Conservation (phyloP, 1,140 invertebrate genomes). For the Idris sp. region DNA sequence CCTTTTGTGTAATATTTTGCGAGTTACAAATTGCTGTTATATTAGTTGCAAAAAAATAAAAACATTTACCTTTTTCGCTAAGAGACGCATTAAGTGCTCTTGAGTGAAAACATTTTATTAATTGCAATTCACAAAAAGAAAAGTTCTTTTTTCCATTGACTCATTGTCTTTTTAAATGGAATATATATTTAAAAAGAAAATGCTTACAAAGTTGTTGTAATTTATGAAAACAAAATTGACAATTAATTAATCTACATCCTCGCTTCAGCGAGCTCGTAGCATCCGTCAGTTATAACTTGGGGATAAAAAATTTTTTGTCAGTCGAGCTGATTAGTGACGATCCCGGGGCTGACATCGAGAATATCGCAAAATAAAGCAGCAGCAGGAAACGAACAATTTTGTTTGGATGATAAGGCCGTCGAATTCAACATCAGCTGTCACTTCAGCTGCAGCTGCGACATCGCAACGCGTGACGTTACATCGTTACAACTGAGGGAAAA, state of each 20-base stretch:
- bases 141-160: no score
- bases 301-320: constrained; percentile 24
- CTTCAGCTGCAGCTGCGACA: constrained; percentile 45
- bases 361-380: constrained; percentile 50
- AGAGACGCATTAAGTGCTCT: no score
- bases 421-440: constrained; percentile 57
- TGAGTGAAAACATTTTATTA: no score
- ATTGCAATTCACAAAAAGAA: no score
- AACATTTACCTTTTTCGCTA: no score
- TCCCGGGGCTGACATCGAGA: constrained; percentile 35
- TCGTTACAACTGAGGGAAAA: constrained; percentile 22
- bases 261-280: constrained; percentile 10
- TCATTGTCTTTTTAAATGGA: no score
- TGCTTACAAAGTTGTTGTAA: no score
- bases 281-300: constrained; percentile 15
- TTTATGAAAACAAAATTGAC: no score
- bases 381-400: constrained; percentile 51
- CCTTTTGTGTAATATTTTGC: constrained; percentile 3
- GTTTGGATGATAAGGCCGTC: constrained; percentile 45
- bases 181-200: no score
- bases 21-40: no score
- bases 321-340: constrained; percentile 39
- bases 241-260: constrained; percentile 29
- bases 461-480: constrained; percentile 43
- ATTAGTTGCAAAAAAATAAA: no score